These are phyloP conservation scores for Dexiosoma caninum DNA, from an alignment of 2,888 invertebrate species.

Conservation along the genomic window DNA sequence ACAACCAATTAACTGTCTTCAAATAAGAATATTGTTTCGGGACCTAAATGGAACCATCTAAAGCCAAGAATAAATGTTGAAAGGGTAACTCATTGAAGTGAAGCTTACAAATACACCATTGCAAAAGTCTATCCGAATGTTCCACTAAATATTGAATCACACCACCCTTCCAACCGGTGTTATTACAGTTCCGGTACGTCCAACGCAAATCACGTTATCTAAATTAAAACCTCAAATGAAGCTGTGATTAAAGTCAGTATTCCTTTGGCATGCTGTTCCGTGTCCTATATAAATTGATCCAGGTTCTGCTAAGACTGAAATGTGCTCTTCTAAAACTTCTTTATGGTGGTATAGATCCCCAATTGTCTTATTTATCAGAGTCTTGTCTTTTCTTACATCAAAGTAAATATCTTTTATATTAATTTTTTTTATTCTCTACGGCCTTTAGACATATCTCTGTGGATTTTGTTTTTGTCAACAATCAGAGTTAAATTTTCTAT, in stretches of 20 bases:
- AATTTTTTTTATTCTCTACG: constrained; percentile 18
- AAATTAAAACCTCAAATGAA: too few species aligned
- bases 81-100: constrained; percentile 43
- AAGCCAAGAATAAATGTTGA: constrained; percentile 46
- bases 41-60: constrained; percentile 33
- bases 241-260: too few species aligned
- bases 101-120: constrained; percentile 40
- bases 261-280: too few species aligned
- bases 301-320: too few species aligned
- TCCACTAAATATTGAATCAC: constrained; percentile 41
- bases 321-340: constrained; percentile 40
- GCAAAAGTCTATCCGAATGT: constrained; percentile 23
- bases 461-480: not conserved
- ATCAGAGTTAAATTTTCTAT: not conserved
- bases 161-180: too few species aligned
- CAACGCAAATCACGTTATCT: too few species aligned
- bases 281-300: too few species aligned
- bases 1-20: not conserved
- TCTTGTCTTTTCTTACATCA: constrained; percentile 35
- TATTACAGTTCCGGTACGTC: too few species aligned
- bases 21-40: constrained; percentile 7
- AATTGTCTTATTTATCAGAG: constrained; percentile 32
- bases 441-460: constrained; percentile 10
- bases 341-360: constrained; percentile 5
- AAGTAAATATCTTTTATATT: constrained; percentile 26